Conservation (phyloP, 2,888 invertebrate genomes). For the Drosophila atripex region DNA sequence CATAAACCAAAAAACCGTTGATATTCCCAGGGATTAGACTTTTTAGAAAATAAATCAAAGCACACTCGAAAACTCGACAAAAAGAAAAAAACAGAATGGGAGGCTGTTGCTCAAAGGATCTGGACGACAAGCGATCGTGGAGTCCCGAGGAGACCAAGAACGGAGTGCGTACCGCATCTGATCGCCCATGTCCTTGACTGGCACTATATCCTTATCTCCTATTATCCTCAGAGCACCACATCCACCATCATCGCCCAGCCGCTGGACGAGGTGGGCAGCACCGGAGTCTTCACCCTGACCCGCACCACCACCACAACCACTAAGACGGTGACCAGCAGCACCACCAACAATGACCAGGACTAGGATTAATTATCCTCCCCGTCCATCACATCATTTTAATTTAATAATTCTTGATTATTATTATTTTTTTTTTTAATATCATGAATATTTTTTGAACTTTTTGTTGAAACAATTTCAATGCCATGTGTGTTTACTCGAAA, state of each 20-base stretch:
- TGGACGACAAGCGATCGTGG: constrained; percentile 80
- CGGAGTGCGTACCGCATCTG: constrained; percentile 61
- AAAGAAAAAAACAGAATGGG: constrained; percentile 61
- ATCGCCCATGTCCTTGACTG: background rate
- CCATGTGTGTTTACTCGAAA: constrained; percentile 24
- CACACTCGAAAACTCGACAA: background rate
- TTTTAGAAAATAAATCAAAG: too few relatives aligned
- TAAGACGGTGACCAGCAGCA: constrained; percentile 27
- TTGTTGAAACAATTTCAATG: constrained; percentile 12
- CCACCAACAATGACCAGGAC: constrained; percentile 36
- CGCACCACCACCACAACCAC: constrained; percentile 49
- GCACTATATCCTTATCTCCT: background rate
- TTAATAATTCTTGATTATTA: background rate
- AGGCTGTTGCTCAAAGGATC: constrained; percentile 77
- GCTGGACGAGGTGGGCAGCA: constrained; percentile 63
- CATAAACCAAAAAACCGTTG: background rate
- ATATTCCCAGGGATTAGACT: background rate
- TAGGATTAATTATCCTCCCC: too few relatives aligned
- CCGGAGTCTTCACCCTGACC: constrained; percentile 74
- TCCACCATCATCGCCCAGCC: constrained; percentile 80
- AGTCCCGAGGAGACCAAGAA: constrained; percentile 79
- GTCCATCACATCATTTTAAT: constrained; percentile 2
- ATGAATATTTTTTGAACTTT: background rate
- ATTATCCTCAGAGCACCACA: constrained; percentile 72
- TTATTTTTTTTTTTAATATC: constrained; percentile 14